Base-by-base conservation (phyloP, 2,113 vertebrate genomes). In the Eclectus roratus region DNA sequence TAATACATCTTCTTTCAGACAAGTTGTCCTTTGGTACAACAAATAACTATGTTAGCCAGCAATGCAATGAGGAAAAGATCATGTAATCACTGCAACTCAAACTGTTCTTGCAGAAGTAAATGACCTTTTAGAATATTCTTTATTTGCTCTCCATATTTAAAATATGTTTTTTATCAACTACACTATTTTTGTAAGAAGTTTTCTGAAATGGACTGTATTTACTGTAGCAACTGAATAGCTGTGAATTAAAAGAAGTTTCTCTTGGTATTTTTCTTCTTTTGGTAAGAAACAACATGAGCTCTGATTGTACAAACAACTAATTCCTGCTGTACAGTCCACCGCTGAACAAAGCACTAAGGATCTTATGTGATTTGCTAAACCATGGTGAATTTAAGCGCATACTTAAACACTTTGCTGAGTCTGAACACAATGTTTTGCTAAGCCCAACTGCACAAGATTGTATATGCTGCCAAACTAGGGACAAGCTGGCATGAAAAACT, bases 371-470 rank as follows among this genome's bases (percentile, higher is more conserved):
- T 94, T 70, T 81, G 78, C 73, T 94, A 82, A 79, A 56, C n/a
- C 7, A 2, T 1, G 2, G 56, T 41, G 35, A 85, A 93, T 39
- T 81, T 92, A 55, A 92, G 31, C 7, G 1, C 33, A 6, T 27
- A 44, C 71, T 94, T 64, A 86, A 93, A 84, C 24, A 80, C 65
- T 91, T 91, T 61, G 31, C 50, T 69, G 73, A 84, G 70, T 52
- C 56, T 8, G 17, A 94, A 79, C 12, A 53, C 37, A 44, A 37
- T 4, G 23, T 60, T 88, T 85, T 70, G 60, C 86, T 93, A 83
- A 92, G 60, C 68, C 64, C 11, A 12, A 50, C 76, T 73, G 49
- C 80, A 83, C 76, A 53, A 27, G 72, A 53, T 1, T 33, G 46
- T 46, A 33, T 5, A 10, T 0, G 0, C 52, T 88, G 79, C 91